Evolutionary conservation across 2,888 invertebrate genomes (phyloP), one percentile per base, ranked within the genome.

Genomic region (Exocentrus adspersus): DNA sequence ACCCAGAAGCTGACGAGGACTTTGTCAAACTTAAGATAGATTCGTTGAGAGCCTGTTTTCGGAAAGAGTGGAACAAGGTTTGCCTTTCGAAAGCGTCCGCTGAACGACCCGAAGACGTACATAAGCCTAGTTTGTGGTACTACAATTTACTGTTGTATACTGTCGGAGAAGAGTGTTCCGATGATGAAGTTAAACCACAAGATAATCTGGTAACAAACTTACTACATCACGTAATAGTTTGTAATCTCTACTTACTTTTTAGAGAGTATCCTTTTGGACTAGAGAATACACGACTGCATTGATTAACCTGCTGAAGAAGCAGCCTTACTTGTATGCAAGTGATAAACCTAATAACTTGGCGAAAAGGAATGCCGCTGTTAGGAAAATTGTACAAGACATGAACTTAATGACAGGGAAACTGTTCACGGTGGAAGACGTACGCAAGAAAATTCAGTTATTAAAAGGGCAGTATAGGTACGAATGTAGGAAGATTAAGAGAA

Each of bases 61-160:
- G 76, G 19, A 69, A 71, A 52, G 75, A 75, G 57, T 61, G 71
- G 42, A 70, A 60, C 43, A 75, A 76, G 64, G 74, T 74, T 3
- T 24, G 45, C 32, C 17, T 30, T 21, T 73, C 74, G n/a, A 68
- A 67, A 53, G 61, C 66, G 52, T 61, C 50, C n/a, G 62, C 64
- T 32, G 51, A 61, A 24, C 42, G 62, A 28, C 59, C 67, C 6
- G 62, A 66, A 53, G 65, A 74, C 20, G 60, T 72, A 32, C 72
- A 74, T 59, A 68, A 70, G 52, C 76, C 76, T n/a, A 62, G 65
- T 10, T 62, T 76, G 32, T 76, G 76, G 76, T 76, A 75, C 61
- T 76, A 76, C 48, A 70, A 71, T 61, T 60, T 72, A 19, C 51
- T 76, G 17, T 60, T 72, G 32, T 76, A 71, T 43, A 68, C 68